A percentile compares a stretch with the other conserved stretches of the same genome.
Evolutionary conservation across 2,113 vertebrate species (phyloP).

Genomic region (Clinocottus analis): DNA sequence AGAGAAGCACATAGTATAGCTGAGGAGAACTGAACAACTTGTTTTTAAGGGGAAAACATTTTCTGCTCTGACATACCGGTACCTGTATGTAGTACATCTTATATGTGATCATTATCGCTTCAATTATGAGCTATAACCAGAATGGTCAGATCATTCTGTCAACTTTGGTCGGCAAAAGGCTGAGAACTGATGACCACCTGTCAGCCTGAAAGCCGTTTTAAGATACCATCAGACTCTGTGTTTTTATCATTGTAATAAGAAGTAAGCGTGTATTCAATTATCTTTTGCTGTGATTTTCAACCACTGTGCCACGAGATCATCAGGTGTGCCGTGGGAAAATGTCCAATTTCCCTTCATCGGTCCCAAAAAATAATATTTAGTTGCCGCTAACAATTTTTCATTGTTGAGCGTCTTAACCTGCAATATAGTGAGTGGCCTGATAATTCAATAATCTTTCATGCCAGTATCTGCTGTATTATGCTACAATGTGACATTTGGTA

Average conservation of each 20-base stretch:
- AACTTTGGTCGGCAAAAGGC: conserved; percentile 11
- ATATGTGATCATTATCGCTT: background rate
- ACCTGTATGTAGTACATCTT: background rate
- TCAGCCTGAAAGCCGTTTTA: conserved; percentile 18
- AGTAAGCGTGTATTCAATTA: background rate
- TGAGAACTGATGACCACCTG: background rate
- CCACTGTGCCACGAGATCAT: too few relatives aligned
- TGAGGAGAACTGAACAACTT: background rate
- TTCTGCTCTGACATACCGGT: background rate
- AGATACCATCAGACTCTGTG: conserved; percentile 8
- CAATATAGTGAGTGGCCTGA: too few relatives aligned
- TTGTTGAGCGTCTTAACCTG: too few relatives aligned
- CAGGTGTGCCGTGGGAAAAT: too few relatives aligned
- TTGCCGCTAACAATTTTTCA: too few relatives aligned
- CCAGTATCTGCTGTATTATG: too few relatives aligned
- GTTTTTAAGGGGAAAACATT: background rate
- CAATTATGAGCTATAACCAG: background rate
- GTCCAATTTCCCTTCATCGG: too few relatives aligned
- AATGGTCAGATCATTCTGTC: background rate
- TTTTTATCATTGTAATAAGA: conserved; percentile 12
- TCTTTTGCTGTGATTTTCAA: too few relatives aligned
- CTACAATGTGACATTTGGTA: too few relatives aligned
- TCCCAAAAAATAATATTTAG: too few relatives aligned
- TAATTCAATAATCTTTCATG: too few relatives aligned
- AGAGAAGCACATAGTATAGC: background rate